Evolutionary conservation across 2,113 vertebrate genomes (phyloP).

Genomic region (Istiophorus platypterus): DNA sequence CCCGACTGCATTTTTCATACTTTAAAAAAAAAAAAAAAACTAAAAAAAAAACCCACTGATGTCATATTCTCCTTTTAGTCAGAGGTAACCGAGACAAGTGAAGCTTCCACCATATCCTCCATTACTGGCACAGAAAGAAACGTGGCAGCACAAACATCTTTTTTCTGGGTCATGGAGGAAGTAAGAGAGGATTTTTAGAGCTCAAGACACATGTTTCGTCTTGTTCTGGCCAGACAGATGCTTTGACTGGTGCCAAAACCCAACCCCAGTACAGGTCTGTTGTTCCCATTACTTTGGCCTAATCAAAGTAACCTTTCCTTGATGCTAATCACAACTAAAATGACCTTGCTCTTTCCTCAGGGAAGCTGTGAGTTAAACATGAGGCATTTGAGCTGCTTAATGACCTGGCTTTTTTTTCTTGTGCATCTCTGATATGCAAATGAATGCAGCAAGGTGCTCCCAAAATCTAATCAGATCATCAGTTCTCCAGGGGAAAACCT

Average conservation of each 20-base stretch:
- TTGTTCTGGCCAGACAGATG: conserved; percentile 23
- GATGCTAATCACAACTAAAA: conserved; percentile 45
- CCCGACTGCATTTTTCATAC: neutral
- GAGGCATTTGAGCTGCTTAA: conserved; percentile 52
- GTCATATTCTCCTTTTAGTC: conserved; percentile 40
- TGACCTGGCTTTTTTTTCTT: conserved; percentile 32
- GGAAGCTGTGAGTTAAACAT: conserved; percentile 45
- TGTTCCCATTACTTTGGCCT: conserved; percentile 28
- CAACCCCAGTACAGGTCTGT: conserved; percentile 15
- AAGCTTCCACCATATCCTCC: conserved; percentile 28
- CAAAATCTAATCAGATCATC: conserved; percentile 69
- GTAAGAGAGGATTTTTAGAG: conserved; percentile 28
- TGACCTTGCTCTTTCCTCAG: conserved; percentile 42
- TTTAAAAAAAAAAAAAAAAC: too few species aligned
- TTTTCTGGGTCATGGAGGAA: conserved; percentile 60
- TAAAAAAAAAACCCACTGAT: too few species aligned
- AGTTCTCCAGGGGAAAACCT: conserved; percentile 34
- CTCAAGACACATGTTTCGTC: conserved; percentile 23
- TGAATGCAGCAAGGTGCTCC: conserved; percentile 51
- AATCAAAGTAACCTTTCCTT: conserved; percentile 58
- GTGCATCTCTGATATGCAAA: conserved; percentile 63
- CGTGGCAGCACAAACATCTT: conserved; percentile 33
- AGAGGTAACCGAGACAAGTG: conserved; percentile 44
- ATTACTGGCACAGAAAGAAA: conserved; percentile 37
- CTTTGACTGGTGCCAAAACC: conserved; percentile 3